Conservation (phyloP, 2,888 invertebrate genomes). For the Microdon myrmicae region DNA sequence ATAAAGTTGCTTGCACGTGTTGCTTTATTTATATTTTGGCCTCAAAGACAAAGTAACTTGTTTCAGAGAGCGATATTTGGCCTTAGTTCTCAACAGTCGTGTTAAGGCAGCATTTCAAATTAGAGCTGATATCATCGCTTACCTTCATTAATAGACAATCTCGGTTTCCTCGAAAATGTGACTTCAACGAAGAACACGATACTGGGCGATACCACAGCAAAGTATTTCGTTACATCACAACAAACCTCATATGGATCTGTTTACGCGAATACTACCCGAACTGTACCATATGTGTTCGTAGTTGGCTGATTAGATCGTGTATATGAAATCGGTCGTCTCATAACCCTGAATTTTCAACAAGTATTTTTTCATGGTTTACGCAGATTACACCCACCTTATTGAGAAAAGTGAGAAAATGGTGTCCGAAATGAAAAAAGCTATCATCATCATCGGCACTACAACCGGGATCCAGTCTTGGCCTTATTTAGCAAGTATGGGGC, state of each 20-base stretch:
- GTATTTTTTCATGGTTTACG: slow-evolving; percentile 99
- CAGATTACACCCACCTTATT: slow-evolving; percentile 97
- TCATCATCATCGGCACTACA: too few species aligned
- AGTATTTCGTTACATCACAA: slow-evolving; percentile 98
- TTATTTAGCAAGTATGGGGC: too few species aligned
- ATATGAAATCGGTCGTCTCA: slow-evolving; percentile 93
- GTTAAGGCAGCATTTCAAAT: slow-evolving; percentile 90
- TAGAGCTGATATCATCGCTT: slow-evolving; percentile 87
- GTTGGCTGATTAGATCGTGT: slow-evolving; percentile 94
- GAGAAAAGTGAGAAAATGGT: slow-evolving; percentile 90
- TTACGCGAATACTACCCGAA: slow-evolving; percentile 98
- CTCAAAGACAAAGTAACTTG: slow-evolving; percentile 97
- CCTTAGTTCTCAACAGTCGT: slow-evolving; percentile 93
- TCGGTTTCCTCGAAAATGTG: slow-evolving; percentile 98
- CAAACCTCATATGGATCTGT: slow-evolving; percentile 96
- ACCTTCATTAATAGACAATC: slow-evolving; percentile 84
- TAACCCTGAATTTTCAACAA: slow-evolving; percentile 99
- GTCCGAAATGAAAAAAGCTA: slow-evolving; percentile 96
- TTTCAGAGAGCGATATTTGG: slow-evolving; percentile 93
- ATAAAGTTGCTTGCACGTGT: slow-evolving; percentile 88
- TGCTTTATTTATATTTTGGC: slow-evolving; percentile 97
- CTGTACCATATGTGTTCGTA: slow-evolving; percentile 96
- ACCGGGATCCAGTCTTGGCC: too few species aligned
- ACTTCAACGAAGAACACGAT: slow-evolving; percentile 99
- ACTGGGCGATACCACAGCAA: slow-evolving; percentile 97